Conservation (phyloP, 1,140 invertebrate genomes). For the Leptinotarsa defecta region DNA sequence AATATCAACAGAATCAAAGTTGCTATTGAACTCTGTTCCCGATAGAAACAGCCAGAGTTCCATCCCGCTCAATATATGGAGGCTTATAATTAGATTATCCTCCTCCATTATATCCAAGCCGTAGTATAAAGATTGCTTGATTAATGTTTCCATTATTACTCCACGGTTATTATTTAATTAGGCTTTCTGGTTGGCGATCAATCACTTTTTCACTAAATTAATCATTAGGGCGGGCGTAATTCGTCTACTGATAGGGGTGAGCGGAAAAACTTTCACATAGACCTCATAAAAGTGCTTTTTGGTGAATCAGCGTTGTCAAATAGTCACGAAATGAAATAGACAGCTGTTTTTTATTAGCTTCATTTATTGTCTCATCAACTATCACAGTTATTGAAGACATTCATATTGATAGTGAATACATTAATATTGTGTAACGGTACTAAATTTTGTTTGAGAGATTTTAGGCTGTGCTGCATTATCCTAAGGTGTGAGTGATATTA, state of each 20-base stretch:
- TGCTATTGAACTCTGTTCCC: conserved; percentile 5
- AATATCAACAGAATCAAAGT: neutral
- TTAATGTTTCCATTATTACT: conserved; percentile 26
- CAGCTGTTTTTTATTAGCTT: no score
- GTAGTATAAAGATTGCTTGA: conserved; percentile 18
- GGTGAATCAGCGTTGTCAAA: no score
- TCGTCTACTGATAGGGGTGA: neutral
- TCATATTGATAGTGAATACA: no score
- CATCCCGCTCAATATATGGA: neutral
- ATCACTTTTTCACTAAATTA: conserved; percentile 26
- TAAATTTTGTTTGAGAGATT: no score
- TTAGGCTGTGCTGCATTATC: no score
- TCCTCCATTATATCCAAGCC: conserved; percentile 12
- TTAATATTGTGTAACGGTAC: no score
- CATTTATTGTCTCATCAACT: no score
- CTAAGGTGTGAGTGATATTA: no score
- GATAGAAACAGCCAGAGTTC: neutral
- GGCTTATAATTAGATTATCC: conserved; percentile 10
- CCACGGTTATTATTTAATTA: conserved; percentile 24
- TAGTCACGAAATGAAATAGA: no score
- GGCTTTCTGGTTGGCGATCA: conserved; percentile 18
- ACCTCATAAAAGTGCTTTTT: no score
- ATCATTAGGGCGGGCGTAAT: conserved; percentile 6
- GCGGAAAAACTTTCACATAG: neutral
- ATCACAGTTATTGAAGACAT: no score